Conservation (phyloP, 2,888 invertebrate species). For the Opisthograptis luteolata region DNA sequence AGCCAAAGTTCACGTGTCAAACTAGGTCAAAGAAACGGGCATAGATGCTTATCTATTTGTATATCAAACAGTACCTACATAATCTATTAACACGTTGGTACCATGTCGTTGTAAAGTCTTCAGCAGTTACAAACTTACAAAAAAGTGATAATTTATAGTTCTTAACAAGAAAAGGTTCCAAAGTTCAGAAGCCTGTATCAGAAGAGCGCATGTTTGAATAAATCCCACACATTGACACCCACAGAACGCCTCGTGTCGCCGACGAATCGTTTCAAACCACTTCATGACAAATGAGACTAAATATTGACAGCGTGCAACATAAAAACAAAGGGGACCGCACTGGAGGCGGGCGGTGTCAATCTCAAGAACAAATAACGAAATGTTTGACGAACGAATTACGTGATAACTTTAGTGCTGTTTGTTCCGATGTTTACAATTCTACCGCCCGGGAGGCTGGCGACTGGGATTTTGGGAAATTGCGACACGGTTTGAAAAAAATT, state of each 20-base stretch:
- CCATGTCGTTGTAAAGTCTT: neutral
- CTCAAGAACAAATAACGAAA: conserved; percentile 71
- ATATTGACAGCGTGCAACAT: conserved; percentile 74
- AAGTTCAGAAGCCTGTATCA: conserved; percentile 1
- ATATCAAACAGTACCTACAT: conserved; percentile 9
- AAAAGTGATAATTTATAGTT: neutral
- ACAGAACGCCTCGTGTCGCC: conserved; percentile 58
- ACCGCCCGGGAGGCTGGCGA: conserved; percentile 45
- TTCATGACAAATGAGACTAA: conserved; percentile 77
- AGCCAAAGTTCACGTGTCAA: conserved; percentile 51
- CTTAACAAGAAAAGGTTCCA: conserved; percentile 3
- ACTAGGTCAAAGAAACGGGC: conserved; percentile 25
- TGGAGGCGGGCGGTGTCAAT: conserved; percentile 78
- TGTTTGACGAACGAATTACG: conserved; percentile 81
- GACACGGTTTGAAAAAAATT: conserved; percentile 53
- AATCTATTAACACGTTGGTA: neutral
- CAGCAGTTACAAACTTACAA: neutral
- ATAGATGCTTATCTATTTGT: conserved; percentile 39
- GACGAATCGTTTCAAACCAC: conserved; percentile 69
- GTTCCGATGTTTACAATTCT: conserved; percentile 59
- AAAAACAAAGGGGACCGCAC: conserved; percentile 77
- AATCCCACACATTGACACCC: conserved; percentile 57
- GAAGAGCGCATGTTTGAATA: conserved; percentile 42
- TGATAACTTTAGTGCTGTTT: conserved; percentile 72
- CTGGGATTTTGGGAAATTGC: conserved; percentile 51